phyloP scores from a whole-genome alignment of 2,797 vertebrate genomes.

The Dendrocincla tyrannina region DNA sequence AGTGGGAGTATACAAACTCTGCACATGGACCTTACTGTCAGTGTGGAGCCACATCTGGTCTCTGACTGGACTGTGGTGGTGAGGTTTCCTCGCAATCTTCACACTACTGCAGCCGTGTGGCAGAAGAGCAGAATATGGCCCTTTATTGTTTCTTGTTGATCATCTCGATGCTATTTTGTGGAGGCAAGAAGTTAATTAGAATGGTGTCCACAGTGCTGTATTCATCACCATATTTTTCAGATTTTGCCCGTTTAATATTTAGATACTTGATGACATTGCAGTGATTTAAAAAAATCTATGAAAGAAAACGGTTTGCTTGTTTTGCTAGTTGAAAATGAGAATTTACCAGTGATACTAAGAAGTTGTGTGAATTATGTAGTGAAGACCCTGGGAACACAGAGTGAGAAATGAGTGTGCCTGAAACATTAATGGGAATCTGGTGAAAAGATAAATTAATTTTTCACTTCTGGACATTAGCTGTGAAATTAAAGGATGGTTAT shows the following conservation, averaged over 20 bases:
- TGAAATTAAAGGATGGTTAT: slow-evolving; percentile 7
- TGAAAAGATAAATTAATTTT: slow-evolving; percentile 36
- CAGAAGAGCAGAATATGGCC: neutral
- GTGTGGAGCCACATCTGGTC: neutral
- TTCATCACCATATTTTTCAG: neutral
- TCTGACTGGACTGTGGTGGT: neutral
- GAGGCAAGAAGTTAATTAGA: neutral
- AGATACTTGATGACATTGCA: neutral
- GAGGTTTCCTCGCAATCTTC: neutral
- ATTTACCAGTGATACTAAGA: neutral
- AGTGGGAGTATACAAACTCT: neutral
- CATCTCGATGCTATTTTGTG: neutral
- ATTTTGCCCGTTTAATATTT: neutral
- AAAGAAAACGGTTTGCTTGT: neutral
- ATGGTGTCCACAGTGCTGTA: neutral
- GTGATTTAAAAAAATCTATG: neutral
- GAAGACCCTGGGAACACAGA: neutral
- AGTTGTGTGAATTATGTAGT: neutral
- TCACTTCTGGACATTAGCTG: neutral
- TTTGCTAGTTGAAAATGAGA: neutral
- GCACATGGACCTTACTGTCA: fast-evolving
- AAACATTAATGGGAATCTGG: neutral
- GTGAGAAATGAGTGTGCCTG: neutral
- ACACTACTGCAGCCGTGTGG: fast-evolving
- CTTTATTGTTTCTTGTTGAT: neutral